These are phyloP conservation scores for Poeciliopsis presidionis DNA, from an alignment of 2,797 vertebrate species.

Conservation along the genomic window DNA sequence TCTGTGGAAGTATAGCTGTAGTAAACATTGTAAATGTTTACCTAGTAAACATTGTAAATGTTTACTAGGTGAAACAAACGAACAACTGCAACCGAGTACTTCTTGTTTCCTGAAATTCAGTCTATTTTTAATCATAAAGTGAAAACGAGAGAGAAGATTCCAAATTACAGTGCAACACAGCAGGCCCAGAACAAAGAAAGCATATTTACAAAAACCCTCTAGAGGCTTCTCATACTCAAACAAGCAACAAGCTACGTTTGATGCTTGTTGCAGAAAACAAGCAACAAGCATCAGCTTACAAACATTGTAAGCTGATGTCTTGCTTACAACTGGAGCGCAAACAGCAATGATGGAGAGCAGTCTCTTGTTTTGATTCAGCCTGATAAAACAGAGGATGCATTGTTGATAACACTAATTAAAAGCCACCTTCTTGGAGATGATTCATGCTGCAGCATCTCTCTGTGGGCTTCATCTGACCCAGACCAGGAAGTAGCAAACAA, in stretches of 20 bases:
- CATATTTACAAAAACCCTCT: not conserved
- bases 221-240: not conserved
- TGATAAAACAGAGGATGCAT: not conserved
- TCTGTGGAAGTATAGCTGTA: not conserved
- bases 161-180: not conserved
- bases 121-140: not conserved
- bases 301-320: not conserved
- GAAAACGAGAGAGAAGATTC: not conserved
- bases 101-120: not conserved
- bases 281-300: not conserved
- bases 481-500: constrained; percentile 6
- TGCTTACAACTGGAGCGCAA: not conserved
- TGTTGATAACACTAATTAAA: not conserved
- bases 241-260: not conserved
- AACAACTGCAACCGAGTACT: not conserved
- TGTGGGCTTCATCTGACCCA: constrained; percentile 1
- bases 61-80: not conserved
- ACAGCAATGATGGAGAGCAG: not conserved
- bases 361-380: not conserved
- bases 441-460: constrained; percentile 1
- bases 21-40: not conserved
- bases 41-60: not conserved
- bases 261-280: not conserved
- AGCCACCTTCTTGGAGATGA: not conserved
- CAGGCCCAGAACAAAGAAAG: not conserved